phyloP scores from a whole-genome alignment of 2,797 vertebrate genomes.

The Melanotaenia trifasciata region DNA sequence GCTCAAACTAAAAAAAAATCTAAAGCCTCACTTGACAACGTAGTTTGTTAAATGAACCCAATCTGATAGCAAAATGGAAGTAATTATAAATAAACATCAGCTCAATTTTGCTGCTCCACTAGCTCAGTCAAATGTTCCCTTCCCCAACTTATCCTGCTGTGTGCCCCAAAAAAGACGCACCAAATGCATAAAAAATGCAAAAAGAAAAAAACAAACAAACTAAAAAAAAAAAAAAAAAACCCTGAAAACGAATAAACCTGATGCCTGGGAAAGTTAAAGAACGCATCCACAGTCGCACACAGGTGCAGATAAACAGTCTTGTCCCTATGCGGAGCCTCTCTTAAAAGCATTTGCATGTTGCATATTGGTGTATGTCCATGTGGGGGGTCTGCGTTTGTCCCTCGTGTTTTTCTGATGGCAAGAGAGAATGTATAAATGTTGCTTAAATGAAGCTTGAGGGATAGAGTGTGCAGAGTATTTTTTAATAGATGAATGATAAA shows the following conservation, averaged over 20 bases:
- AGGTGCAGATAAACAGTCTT: constrained; percentile 33
- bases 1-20: background rate
- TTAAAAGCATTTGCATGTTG: constrained; percentile 79
- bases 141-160: constrained; percentile 14
- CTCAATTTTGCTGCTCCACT: background rate
- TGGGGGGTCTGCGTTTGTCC: constrained; percentile 34
- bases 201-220: background rate
- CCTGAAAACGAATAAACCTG: constrained; percentile 32
- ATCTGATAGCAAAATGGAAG: background rate
- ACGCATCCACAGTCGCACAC: constrained; percentile 35
- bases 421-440: constrained; percentile 18
- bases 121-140: constrained; percentile 2
- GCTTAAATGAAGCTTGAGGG: constrained; percentile 22
- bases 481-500: constrained; percentile 14
- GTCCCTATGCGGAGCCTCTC: constrained; percentile 33
- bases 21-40: background rate
- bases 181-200: constrained; percentile 21
- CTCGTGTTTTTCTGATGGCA: constrained; percentile 10
- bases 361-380: constrained; percentile 26
- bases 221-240: background rate
- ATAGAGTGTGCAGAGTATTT: background rate
- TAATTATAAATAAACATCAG: constrained; percentile 11
- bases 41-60: background rate
- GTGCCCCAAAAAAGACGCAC: background rate
- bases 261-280: constrained; percentile 29